Base-by-base conservation (phyloP, 2,797 vertebrate species). In the Poecilia wingei region DNA sequence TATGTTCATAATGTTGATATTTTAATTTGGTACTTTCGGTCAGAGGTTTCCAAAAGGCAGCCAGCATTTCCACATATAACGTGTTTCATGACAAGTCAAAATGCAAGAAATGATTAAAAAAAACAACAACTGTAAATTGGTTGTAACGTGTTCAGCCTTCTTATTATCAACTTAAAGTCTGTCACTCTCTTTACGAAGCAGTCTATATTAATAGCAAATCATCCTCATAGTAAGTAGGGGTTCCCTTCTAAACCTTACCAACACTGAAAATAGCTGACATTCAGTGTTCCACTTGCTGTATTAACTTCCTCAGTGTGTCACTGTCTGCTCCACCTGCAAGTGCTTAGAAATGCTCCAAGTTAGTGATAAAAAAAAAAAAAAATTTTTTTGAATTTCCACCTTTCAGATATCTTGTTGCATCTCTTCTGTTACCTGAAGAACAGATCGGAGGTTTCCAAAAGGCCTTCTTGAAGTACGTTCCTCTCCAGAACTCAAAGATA, bases 351-450 rank as follows among this genome's bases (percentile, higher is more conserved):
- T 39, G 22, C 66, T 69, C 41, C 25, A 9, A n/a, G 3, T 25
- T 39, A 41, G 2, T 43, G 25, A 7, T 18, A 31, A 66, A 31
- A 39, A 66, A 39, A 4, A 3, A 36, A 36, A 36, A 36, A 1
- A 36, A 36, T 2, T 20, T 39, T 66, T 39, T 22, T 39, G 33
- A 20, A 39, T 66, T 22, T 1, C 18, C 18, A 66, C 43, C 10
- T 69, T 69, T 69, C n/a, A 43, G 20, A 43, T 43, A 6, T n/a
- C 39, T 69, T 4, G 7, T n/a, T 69, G 22, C 22, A 69, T 68
- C 84, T 91, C 83, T 85, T 83, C 79, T 91, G 79, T 87, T 71
- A 80, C 81, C 79, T 88, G 81, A 86, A 49, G 47, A 49, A 49
- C 47, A 49, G 16, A 49, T 18, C 4, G 18, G 16, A 49, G 4